phyloP scores from a whole-genome alignment of 2,888 invertebrate genomes.

The Pachycephus smyrnensis region DNA sequence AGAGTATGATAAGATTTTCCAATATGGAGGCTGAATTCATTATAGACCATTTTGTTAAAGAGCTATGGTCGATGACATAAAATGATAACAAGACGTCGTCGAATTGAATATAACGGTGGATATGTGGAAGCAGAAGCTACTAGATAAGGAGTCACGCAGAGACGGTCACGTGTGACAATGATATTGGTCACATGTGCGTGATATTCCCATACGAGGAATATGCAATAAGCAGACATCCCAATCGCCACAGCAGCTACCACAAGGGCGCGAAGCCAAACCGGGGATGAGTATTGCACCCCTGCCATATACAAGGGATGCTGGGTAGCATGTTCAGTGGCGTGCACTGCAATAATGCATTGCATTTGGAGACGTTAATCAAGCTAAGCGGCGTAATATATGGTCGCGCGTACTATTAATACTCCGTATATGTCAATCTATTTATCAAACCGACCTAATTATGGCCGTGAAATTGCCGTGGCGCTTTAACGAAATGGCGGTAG shows the following conservation, averaged over 20 bases:
- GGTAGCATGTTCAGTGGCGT: conserved; percentile 29
- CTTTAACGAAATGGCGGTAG: background rate
- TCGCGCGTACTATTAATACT: conserved; percentile 41
- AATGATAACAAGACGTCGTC: background rate
- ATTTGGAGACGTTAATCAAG: conserved; percentile 56
- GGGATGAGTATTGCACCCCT: conserved; percentile 24
- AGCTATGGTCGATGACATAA: background rate
- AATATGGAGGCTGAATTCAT: background rate
- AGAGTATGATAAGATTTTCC: background rate
- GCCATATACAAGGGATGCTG: conserved; percentile 1
- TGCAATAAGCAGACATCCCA: conserved; percentile 40
- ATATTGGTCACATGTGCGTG: conserved; percentile 27
- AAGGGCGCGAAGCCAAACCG: conserved; percentile 28
- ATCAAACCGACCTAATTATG: conserved; percentile 53
- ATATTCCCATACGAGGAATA: conserved; percentile 34
- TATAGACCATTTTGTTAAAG: background rate
- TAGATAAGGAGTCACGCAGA: background rate
- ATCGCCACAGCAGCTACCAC: conserved; percentile 17
- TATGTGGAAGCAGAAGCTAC: background rate
- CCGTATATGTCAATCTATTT: conserved; percentile 49
- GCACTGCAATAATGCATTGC: conserved; percentile 47
- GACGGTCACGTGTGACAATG: conserved; percentile 28
- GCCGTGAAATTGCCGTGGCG: conserved; percentile 31
- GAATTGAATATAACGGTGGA: background rate
- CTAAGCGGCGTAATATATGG: conserved; percentile 50